These are phyloP conservation scores for Adelognathus sp. DNA, from an alignment of 2,888 invertebrate genomes.

Conservation along the genomic window DNA sequence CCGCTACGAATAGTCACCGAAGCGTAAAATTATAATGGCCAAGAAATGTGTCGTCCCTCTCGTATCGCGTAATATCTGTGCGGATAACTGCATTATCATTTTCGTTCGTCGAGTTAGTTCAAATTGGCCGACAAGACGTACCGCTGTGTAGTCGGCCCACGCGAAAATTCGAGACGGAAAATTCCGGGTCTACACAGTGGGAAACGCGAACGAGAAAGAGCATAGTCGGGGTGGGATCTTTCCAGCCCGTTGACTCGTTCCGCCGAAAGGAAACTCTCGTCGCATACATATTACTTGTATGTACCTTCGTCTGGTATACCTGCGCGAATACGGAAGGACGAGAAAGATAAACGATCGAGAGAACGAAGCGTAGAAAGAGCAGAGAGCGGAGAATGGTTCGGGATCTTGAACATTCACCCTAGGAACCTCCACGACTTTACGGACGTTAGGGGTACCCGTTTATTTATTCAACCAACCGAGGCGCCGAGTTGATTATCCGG, in stretches of 20 bases:
- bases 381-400: background rate
- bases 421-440: conserved; percentile 37
- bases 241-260: conserved; percentile 21
- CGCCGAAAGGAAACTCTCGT: conserved; percentile 2
- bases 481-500: conserved; percentile 42
- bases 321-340: conserved; percentile 14
- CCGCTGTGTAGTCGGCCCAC: background rate
- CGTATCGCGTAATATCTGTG: too few relatives aligned
- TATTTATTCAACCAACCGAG: conserved; percentile 41
- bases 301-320: conserved; percentile 8
- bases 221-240: conserved; percentile 14
- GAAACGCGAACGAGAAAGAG: conserved; percentile 5
- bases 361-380: background rate
- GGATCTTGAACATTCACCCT: conserved; percentile 1
- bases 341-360: background rate
- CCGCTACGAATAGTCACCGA: too few relatives aligned
- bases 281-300: conserved; percentile 19
- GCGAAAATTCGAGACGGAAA: conserved; percentile 13
- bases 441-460: conserved; percentile 44
- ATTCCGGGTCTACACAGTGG: conserved; percentile 4
- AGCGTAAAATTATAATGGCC: too few relatives aligned
- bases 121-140: background rate
- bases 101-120: background rate
- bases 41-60: too few relatives aligned
- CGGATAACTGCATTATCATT: too few relatives aligned